phyloP scores from a whole-genome alignment of 2,888 invertebrate species.

The Melipona beecheii region DNA sequence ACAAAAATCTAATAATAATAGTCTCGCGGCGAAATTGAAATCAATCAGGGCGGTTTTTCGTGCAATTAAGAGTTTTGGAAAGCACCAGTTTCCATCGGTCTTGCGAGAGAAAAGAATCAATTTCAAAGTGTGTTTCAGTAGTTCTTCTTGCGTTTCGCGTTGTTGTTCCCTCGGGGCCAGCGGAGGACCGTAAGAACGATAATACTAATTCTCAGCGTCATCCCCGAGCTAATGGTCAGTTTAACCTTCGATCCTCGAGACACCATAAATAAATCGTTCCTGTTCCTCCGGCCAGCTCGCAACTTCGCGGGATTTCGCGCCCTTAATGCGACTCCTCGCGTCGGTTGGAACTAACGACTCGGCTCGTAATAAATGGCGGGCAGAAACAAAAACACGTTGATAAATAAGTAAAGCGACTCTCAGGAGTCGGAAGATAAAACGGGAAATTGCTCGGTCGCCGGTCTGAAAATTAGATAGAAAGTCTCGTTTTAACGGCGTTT shows the following conservation, averaged over 20 bases:
- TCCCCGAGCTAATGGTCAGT: neutral
- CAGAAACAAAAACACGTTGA: neutral
- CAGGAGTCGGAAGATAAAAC: neutral
- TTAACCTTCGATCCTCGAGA: neutral
- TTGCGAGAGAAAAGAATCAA: too few relatives aligned
- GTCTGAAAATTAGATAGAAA: neutral
- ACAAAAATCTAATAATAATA: too few relatives aligned
- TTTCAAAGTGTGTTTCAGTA: too few relatives aligned
- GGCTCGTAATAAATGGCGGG: too few relatives aligned
- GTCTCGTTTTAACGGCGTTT: neutral
- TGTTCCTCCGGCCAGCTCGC: neutral
- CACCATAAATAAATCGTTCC: neutral
- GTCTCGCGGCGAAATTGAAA: neutral
- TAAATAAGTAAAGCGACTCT: neutral
- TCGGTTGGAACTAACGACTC: neutral
- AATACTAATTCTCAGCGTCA: neutral
- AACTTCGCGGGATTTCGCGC: neutral
- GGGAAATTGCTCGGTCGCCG: neutral
- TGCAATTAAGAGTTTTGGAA: too few relatives aligned
- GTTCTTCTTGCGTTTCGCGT: neutral
- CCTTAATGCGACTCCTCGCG: neutral
- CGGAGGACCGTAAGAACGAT: neutral
- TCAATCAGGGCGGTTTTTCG: neutral
- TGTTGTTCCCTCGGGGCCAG: neutral
- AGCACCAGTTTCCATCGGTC: too few relatives aligned